A percentile compares a stretch with the other conserved stretches of the same genome.
These are phyloP conservation scores for Microctenopoma lineatum DNA, from an alignment of 2,797 vertebrate species.

Conservation along the genomic window DNA sequence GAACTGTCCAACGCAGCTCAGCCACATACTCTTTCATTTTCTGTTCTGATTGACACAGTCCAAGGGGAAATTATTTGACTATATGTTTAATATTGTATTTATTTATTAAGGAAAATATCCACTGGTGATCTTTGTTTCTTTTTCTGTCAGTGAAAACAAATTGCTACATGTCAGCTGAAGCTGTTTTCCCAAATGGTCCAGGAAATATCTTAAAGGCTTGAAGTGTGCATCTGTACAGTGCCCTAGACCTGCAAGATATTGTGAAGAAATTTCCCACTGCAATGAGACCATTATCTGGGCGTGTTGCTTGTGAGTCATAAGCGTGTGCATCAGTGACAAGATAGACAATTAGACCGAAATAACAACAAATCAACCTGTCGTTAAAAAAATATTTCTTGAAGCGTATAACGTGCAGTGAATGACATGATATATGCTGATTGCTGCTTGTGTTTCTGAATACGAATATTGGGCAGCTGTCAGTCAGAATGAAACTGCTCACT, in stretches of 20 bases:
- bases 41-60: neutral
- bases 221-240: constrained; percentile 24
- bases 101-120: constrained; percentile 17
- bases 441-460: constrained; percentile 75
- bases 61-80: neutral
- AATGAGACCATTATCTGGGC: constrained; percentile 74
- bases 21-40: no score
- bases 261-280: constrained; percentile 63
- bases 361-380: constrained; percentile 79
- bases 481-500: constrained; percentile 45
- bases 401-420: constrained; percentile 52
- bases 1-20: no score
- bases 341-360: constrained; percentile 81
- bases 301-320: constrained; percentile 75
- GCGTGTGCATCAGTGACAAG: constrained; percentile 75
- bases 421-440: constrained; percentile 79
- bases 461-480: constrained; percentile 71
- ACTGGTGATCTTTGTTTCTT: constrained; percentile 4
- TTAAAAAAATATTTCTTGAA: constrained; percentile 67
- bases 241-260: constrained; percentile 36
- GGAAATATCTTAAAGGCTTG: constrained; percentile 25
- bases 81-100: neutral
- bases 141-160: constrained; percentile 39
- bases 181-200: constrained; percentile 45
- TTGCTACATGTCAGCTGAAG: constrained; percentile 35